phyloP scores from a whole-genome alignment of 2,113 vertebrate genomes.

The Sialia sialis region DNA sequence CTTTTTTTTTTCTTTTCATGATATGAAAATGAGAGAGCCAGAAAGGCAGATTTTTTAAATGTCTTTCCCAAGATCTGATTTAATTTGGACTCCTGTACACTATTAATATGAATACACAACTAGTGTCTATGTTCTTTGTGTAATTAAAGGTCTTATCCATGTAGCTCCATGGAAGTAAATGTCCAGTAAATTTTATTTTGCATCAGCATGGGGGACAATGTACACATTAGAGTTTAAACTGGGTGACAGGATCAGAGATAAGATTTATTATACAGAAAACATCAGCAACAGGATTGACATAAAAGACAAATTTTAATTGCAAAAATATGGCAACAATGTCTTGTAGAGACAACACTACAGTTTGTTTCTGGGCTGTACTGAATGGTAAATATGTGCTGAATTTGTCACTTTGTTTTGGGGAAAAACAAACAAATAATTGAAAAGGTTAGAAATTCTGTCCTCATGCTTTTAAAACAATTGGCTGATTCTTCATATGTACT shows the following conservation, averaged over 20 bases:
- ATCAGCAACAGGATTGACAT: background rate
- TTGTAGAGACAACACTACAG: background rate
- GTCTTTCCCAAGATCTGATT: background rate
- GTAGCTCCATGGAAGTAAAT: background rate
- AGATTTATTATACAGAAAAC: background rate
- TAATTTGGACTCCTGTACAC: background rate
- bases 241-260: background rate
- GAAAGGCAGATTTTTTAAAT: background rate
- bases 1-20: background rate
- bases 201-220: background rate
- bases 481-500: background rate
- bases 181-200: background rate
- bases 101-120: background rate
- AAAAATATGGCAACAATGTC: background rate
- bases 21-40: background rate
- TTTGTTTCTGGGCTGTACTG: background rate
- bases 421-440: background rate
- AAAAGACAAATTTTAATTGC: conserved; percentile 3
- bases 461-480: background rate
- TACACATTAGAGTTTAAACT: background rate
- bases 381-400: background rate
- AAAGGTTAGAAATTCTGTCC: background rate
- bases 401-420: background rate
- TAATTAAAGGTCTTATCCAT: background rate
- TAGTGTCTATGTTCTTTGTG: background rate